phyloP scores from a whole-genome alignment of 2,888 invertebrate genomes.

The Dascillus cervinus region DNA sequence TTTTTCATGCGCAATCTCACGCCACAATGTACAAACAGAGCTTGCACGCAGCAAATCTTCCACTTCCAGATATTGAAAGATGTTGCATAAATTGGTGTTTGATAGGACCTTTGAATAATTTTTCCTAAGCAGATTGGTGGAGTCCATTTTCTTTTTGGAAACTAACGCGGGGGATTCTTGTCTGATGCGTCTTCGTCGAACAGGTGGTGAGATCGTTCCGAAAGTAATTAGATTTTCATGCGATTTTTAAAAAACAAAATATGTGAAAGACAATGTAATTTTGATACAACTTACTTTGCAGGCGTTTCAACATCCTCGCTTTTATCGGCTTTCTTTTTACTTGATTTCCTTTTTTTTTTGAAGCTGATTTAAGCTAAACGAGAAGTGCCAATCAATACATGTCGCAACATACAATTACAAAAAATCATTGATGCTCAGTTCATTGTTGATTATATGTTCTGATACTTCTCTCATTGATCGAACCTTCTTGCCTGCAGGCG shows the following conservation, averaged over 20 bases:
- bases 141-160: constrained; percentile 1
- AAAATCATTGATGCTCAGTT: constrained; percentile 59
- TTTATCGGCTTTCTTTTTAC: constrained; percentile 24
- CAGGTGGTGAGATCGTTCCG: too few species aligned
- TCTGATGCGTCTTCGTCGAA: background rate
- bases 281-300: too few species aligned
- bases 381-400: constrained; percentile 2
- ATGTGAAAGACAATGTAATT: constrained; percentile 2
- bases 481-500: constrained; percentile 70
- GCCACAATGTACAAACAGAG: constrained; percentile 71
- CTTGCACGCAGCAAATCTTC: constrained; percentile 71
- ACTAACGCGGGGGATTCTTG: too few species aligned
- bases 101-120: constrained; percentile 44
- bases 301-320: constrained; percentile 29
- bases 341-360: constrained; percentile 20
- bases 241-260: constrained; percentile 1
- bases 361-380: constrained; percentile 30
- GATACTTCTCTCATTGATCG: constrained; percentile 70
- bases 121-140: constrained; percentile 33
- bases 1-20: constrained; percentile 74
- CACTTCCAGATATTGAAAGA: constrained; percentile 74
- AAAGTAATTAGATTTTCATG: too few species aligned
- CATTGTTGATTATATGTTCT: constrained; percentile 41
- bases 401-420: constrained; percentile 5
- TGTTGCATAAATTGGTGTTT: constrained; percentile 48